These are phyloP conservation scores for Drosophila anomelani DNA, from an alignment of 2,888 invertebrate genomes.

Conservation along the genomic window DNA sequence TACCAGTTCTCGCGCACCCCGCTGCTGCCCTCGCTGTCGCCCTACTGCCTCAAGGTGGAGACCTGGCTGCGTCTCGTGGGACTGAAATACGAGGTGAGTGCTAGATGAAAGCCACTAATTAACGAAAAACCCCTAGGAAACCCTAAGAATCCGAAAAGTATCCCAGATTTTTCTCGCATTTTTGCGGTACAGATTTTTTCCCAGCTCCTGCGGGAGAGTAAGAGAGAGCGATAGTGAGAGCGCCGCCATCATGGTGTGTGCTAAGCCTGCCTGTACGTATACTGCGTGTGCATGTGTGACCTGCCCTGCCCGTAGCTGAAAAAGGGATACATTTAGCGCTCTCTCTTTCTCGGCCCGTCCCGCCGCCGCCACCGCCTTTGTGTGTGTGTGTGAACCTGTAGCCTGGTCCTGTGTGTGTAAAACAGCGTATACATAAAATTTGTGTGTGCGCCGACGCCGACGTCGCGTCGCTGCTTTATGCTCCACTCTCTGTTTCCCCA, in stretches of 20 bases:
- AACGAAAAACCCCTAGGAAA: neutral
- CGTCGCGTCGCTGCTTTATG: slow-evolving; percentile 59
- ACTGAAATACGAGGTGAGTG: slow-evolving; percentile 96
- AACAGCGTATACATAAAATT: slow-evolving; percentile 80
- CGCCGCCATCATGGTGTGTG: slow-evolving; percentile 79
- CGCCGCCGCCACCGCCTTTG: slow-evolving; percentile 25
- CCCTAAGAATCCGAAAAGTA: slow-evolving; percentile 8
- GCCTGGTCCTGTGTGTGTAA: slow-evolving; percentile 67
- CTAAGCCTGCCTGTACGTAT: slow-evolving; percentile 66
- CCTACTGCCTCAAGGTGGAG: slow-evolving; percentile 97
- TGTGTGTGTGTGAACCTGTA: slow-evolving; percentile 70
- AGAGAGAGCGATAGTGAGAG: slow-evolving; percentile 47
- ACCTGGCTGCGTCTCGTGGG: slow-evolving; percentile 96
- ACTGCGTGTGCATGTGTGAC: slow-evolving; percentile 41
- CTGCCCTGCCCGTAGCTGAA: slow-evolving; percentile 57
- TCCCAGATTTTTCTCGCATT: slow-evolving; percentile 48
- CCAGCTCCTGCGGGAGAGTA: slow-evolving; percentile 47
- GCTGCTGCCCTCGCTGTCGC: slow-evolving; percentile 94
- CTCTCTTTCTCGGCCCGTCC: slow-evolving; percentile 32
- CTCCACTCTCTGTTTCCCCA: slow-evolving; percentile 36
- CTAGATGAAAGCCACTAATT: slow-evolving; percentile 10
- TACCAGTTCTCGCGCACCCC: slow-evolving; percentile 97
- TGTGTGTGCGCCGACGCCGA: slow-evolving; percentile 80
- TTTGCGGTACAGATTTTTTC: slow-evolving; percentile 80
- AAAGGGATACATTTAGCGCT: slow-evolving; percentile 77